Evolutionary conservation across 92 coral and sea anemone genomes (phyloP), one percentile per base, ranked within the genome.

Genomic region (Actinernus sp.): DNA sequence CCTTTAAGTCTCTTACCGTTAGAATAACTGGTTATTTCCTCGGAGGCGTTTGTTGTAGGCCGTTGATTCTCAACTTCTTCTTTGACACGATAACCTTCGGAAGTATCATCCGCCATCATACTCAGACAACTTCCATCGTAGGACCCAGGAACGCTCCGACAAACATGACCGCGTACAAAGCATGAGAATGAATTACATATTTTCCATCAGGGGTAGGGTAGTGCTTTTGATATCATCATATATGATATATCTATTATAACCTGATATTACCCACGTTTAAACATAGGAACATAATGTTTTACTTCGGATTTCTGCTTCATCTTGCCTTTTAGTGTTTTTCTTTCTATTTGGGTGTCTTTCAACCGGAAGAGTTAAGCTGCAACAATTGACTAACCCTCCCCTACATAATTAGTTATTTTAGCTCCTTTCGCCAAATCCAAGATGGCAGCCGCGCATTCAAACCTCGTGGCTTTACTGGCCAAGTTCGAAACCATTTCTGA

Each of bases 401-500:
- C 52, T 18, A 5, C 52, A 45, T 23, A 45, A 23, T 45, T 5
- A 7, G 10, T 9, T 7, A 36, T 36, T 14, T 36, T 36, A 36
- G 8, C 41, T 7, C 7, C 7, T 7, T 7, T 36, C 7, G n/a
- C 28, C 31, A 22, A 50, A 45, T 22, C 52, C 73, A 85, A 85
- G 57, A 90, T 85, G 92, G 92, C 92, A 89, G 72, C 65, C 66
- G 75, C 73, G 30, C n/a, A n/a, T n/a, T 13, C 13, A 25, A 48
- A 61, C 81, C 88, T 89, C 75, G 82, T 69, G 79, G 59, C 66
- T 18, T 37, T 85, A 22, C 61, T 71, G 74, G 59, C 88, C 13
- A 37, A 20, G 27, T 64, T 89, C 24, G 68, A 85, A 30, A 23
- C 52, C 23, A 17, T 66, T 31, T 67, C 77, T 19, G 68, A 73